Percentiles rank a stretch among this genome's conserved stretches.
Evolutionary conservation across 1,140 invertebrate species (phyloP).

Genomic region (Rhagoletis zephyria): DNA sequence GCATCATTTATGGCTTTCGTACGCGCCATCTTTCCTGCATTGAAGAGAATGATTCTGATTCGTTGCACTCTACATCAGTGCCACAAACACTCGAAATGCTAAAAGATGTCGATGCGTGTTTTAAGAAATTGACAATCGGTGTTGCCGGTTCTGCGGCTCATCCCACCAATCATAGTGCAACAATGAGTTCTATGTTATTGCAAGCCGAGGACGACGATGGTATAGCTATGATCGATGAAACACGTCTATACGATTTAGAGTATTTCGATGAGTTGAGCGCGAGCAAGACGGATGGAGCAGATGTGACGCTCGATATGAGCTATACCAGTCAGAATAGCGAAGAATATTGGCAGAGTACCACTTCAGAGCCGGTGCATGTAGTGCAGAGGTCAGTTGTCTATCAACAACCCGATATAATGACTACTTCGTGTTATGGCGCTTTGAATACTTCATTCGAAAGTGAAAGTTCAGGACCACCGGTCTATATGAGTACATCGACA

Average conservation of each 20-base stretch:
- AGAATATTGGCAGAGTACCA: slow-evolving; percentile 64
- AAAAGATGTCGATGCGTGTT: slow-evolving; percentile 69
- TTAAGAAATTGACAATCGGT: slow-evolving; percentile 62
- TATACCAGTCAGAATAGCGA: slow-evolving; percentile 61
- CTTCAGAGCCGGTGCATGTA: slow-evolving; percentile 61
- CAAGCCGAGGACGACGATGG: slow-evolving; percentile 56
- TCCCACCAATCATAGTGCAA: slow-evolving; percentile 20
- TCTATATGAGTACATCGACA: slow-evolving; percentile 45
- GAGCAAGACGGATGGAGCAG: slow-evolving; percentile 46
- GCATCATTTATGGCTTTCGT: slow-evolving; percentile 69
- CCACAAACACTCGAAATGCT: slow-evolving; percentile 69
- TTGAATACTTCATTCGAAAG: slow-evolving; percentile 67
- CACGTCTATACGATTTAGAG: slow-evolving; percentile 65
- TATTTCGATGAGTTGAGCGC: slow-evolving; percentile 67
- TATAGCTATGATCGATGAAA: slow-evolving; percentile 71
- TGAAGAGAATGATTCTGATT: slow-evolving; percentile 72
- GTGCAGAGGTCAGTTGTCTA: slow-evolving; percentile 57
- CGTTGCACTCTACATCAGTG: slow-evolving; percentile 67
- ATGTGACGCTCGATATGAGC: slow-evolving; percentile 57
- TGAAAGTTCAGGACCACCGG: slow-evolving; percentile 57
- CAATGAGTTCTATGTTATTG: neutral
- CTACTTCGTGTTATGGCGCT: slow-evolving; percentile 70
- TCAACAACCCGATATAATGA: slow-evolving; percentile 66
- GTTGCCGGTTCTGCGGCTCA: slow-evolving; percentile 50
- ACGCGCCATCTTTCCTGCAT: slow-evolving; percentile 72